phyloP scores from a whole-genome alignment of 2,797 vertebrate species.

The Pangasius sanitwongsei region DNA sequence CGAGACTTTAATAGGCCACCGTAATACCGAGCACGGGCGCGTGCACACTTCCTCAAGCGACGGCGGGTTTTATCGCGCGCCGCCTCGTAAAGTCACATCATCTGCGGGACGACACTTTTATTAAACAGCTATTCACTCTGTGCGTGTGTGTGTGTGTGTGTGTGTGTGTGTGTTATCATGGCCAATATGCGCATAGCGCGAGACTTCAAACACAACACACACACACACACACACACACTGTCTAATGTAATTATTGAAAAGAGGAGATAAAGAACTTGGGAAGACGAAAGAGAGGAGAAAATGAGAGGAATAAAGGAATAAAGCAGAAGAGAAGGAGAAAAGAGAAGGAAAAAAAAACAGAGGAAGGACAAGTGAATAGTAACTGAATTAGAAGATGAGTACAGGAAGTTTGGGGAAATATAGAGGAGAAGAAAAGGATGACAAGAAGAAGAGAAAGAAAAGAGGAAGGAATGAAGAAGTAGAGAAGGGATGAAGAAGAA shows the following conservation, averaged over 20 bases:
- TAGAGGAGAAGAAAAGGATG: not conserved
- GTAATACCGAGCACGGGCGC: slow-evolving; percentile 68
- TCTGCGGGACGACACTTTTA: slow-evolving; percentile 71
- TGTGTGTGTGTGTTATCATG: not conserved
- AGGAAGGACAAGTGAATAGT: not conserved
- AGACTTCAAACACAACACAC: not conserved
- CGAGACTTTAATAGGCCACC: slow-evolving; percentile 54
- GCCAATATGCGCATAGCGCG: not conserved
- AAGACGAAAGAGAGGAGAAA: not conserved
- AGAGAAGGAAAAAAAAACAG: not conserved
- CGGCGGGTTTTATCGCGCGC: slow-evolving; percentile 76
- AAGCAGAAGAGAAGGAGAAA: not conserved
- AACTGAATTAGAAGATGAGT: not conserved
- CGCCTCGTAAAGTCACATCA: slow-evolving; percentile 78
- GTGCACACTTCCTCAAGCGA: slow-evolving; percentile 74
- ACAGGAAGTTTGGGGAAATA: not conserved
- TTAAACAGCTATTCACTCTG: slow-evolving; percentile 63
- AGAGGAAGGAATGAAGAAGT: not conserved
- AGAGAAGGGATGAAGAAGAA: not conserved
- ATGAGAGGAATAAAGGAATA: not conserved
- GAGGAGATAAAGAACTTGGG: not conserved
- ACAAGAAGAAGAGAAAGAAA: not conserved
- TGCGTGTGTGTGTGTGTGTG: slow-evolving; percentile 23
- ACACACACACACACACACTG: not conserved
- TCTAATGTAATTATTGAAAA: not conserved